Percentiles rank a stretch among this genome's conserved stretches.
Evolutionary conservation across 2,888 invertebrate genomes (phyloP).

Genomic region (Suillia variegata): DNA sequence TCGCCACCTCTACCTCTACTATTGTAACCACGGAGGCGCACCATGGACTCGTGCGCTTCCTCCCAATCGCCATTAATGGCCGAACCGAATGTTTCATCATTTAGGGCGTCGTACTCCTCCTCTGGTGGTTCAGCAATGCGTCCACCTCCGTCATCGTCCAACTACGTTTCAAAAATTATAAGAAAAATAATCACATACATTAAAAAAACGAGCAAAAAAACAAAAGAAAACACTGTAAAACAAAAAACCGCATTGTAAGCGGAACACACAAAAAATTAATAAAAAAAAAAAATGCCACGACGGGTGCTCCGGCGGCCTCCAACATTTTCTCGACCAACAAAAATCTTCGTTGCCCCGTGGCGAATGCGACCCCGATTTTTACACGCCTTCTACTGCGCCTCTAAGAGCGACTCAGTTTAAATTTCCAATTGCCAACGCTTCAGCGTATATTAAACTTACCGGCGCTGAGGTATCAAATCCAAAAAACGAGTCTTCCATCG

Average conservation of each 20-base stretch:
- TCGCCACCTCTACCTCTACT: constrained; percentile 22
- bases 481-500: constrained; percentile 89
- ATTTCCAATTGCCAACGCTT: not conserved
- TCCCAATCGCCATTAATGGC: constrained; percentile 78
- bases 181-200: constrained; percentile 11
- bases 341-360: not conserved
- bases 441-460: constrained; percentile 65
- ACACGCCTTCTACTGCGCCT: not conserved
- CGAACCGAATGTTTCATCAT: constrained; percentile 90
- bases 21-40: constrained; percentile 58
- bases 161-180: constrained; percentile 29
- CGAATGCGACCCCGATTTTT: no score
- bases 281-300: not conserved
- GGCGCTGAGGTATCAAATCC: constrained; percentile 79
- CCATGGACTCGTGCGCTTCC: constrained; percentile 72
- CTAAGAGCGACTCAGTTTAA: no score
- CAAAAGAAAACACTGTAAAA: no score
- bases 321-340: not conserved
- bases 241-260: no score
- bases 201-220: not conserved
- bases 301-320: not conserved
- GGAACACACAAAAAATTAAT: not conserved
- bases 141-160: constrained; percentile 56
- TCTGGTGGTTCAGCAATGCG: constrained; percentile 73
- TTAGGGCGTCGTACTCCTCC: constrained; percentile 89